Percentiles rank a stretch among this genome's conserved stretches.
phyloP scores from a whole-genome alignment of 2,113 vertebrate genomes.

The Chunga burmeisteri region DNA sequence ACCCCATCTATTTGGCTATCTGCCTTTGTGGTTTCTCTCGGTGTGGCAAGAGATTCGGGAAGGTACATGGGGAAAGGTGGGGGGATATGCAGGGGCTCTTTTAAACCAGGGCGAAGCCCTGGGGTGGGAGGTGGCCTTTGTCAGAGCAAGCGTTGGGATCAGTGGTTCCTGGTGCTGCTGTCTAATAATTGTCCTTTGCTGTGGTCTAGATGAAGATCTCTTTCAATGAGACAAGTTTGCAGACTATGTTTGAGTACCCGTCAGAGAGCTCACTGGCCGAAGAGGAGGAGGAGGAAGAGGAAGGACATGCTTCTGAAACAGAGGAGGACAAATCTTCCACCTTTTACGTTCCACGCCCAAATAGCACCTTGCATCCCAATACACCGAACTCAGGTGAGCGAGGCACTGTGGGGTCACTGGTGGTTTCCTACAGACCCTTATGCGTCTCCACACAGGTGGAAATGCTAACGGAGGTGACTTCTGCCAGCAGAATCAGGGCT shows the following conservation, averaged over 20 bases:
- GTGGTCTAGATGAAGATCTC: constrained; percentile 91
- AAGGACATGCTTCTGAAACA: constrained; percentile 41
- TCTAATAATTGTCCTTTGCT: neutral
- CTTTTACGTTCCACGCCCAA: constrained; percentile 79
- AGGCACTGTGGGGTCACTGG: neutral
- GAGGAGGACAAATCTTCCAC: constrained; percentile 67
- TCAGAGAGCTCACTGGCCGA: constrained; percentile 86
- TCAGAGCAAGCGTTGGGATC: neutral
- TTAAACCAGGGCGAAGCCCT: neutral
- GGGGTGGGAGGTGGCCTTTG: neutral
- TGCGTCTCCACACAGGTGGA: neutral
- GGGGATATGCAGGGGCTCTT: neutral
- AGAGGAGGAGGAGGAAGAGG: constrained; percentile 77
- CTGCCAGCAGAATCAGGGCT: neutral
- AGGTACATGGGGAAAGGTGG: neutral
- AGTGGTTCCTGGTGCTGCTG: neutral
- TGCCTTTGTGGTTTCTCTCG: neutral
- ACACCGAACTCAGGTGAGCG: constrained; percentile 80
- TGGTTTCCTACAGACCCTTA: neutral
- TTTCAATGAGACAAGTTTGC: constrained; percentile 90
- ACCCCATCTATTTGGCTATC: neutral
- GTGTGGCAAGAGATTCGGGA: rapidly evolving
- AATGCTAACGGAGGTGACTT: neutral
- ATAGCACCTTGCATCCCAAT: constrained; percentile 57
- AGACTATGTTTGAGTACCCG: constrained; percentile 94